Evolutionary conservation across 2,888 invertebrate genomes (phyloP).

Genomic region (Dione juno): DNA sequence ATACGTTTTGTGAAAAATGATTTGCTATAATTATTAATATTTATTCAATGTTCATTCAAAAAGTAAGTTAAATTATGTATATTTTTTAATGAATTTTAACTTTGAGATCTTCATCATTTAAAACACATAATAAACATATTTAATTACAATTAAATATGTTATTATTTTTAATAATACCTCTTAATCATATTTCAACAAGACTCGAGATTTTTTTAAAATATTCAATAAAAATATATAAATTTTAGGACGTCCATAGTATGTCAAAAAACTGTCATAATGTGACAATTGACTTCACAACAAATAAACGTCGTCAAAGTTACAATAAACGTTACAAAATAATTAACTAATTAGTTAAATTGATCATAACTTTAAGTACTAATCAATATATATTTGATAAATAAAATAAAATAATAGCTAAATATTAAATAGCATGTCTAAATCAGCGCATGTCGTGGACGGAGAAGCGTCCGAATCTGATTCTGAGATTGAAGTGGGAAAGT

Average conservation of each 20-base stretch:
- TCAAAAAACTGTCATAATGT: conserved; percentile 8
- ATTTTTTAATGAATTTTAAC: too few species aligned
- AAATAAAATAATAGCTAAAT: not conserved
- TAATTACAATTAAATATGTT: too few species aligned
- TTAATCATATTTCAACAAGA: too few species aligned
- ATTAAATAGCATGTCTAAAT: conserved; percentile 59
- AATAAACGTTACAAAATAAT: not conserved
- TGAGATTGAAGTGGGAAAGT: conserved; percentile 70
- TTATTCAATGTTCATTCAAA: too few species aligned
- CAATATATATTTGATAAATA: not conserved
- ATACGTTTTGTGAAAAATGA: too few species aligned
- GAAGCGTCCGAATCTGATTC: conserved; percentile 78
- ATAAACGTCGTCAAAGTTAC: not conserved
- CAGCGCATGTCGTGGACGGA: conserved; percentile 70
- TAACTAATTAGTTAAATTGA: not conserved
- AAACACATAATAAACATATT: too few species aligned
- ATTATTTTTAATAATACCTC: too few species aligned
- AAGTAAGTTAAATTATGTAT: too few species aligned
- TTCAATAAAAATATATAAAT: not conserved
- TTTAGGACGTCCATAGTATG: not conserved
- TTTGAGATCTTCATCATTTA: too few species aligned
- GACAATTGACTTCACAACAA: conserved; percentile 11
- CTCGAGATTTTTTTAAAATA: too few species aligned
- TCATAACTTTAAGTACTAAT: too few species aligned
- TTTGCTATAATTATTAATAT: too few species aligned